Percentiles rank a stretch among this genome's conserved stretches.
These are phyloP conservation scores for Eidolon dupreanum DNA, from an alignment of 2,797 vertebrate species.

Conservation along the genomic window DNA sequence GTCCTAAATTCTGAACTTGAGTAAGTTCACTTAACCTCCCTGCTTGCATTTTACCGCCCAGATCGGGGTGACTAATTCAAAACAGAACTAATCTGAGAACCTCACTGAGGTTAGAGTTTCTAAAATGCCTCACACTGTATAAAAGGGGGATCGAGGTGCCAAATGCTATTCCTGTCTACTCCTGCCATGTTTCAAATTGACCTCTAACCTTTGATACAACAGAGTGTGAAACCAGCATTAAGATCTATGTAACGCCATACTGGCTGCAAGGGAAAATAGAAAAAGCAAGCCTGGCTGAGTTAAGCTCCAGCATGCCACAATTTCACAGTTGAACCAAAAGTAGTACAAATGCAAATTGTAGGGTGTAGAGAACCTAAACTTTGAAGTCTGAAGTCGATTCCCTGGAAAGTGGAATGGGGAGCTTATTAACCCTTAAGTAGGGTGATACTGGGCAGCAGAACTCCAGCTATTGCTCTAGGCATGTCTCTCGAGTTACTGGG, in stretches of 20 bases:
- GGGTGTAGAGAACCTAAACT: not conserved
- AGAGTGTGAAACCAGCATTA: conserved; percentile 41
- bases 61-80: conserved; percentile 60
- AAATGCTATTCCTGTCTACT: not conserved
- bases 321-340: conserved; percentile 62
- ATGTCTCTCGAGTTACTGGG: not conserved
- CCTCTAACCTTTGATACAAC: conserved; percentile 53
- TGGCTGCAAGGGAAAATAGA: not conserved
- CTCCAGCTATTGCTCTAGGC: not conserved
- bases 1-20: conserved; percentile 54
- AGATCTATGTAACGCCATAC: conserved; percentile 27
- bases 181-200: conserved; percentile 24
- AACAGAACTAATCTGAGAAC: conserved; percentile 60
- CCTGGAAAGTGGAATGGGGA: not conserved
- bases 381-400: conserved; percentile 62
- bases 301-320: not conserved
- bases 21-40: conserved; percentile 55
- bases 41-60: conserved; percentile 60
- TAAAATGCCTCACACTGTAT: conserved; percentile 30
- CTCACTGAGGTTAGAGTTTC: conserved; percentile 48
- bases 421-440: conserved; percentile 1
- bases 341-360: conserved; percentile 54
- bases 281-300: not conserved
- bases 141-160: not conserved
- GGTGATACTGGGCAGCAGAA: not conserved